Base-by-base conservation (phyloP, 2,113 vertebrate genomes). In the Platichthys stellatus region DNA sequence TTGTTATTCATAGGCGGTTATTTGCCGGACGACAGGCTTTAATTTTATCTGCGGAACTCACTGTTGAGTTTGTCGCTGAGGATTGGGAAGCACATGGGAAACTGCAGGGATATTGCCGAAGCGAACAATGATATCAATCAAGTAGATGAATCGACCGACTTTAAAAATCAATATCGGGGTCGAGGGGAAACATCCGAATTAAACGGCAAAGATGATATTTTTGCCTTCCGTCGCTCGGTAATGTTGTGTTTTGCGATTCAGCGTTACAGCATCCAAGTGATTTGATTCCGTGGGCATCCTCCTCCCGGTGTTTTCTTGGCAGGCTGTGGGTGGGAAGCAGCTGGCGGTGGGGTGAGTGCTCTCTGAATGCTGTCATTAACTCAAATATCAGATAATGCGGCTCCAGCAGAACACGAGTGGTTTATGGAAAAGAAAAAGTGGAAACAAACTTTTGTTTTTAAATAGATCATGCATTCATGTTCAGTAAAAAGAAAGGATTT, bases 251-350 rank as follows among this genome's bases (percentile, higher is more conserved):
- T 87, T 72, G 14, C 18, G 51, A 13, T 74, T 63, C 40, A 56
- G 5, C 51, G 18, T 61, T 9, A 8, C 13, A 45, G 56, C 43
- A 58, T 70, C 73, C 73, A 62, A 76, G 2, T 56, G 71, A 51
- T 51, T 65, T 54, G 53, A 49, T 63, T 65, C 23, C 3, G 0
- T 43, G 31, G 8, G 60, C 71, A 58, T 28, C 26, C 60, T 21
- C 31, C 69, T 77, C 60, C 65, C 57, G 70, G 23, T 82, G 71
- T 84, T 69, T 78, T 77, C 31, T 65, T 53, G 20, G 35, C 53
- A 15, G 59, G 43, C 51, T 71, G 85, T 89, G 74, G 81, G 84
- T 87, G 75, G 78, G 61, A 76, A 78, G 72, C 86, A 89, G 86
- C 82, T 82, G 72, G 74, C 63, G 38, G 13, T 63, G 76, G 58